Evolutionary conservation across 2,888 invertebrate genomes (phyloP).

Genomic region (Girardia tigrina): DNA sequence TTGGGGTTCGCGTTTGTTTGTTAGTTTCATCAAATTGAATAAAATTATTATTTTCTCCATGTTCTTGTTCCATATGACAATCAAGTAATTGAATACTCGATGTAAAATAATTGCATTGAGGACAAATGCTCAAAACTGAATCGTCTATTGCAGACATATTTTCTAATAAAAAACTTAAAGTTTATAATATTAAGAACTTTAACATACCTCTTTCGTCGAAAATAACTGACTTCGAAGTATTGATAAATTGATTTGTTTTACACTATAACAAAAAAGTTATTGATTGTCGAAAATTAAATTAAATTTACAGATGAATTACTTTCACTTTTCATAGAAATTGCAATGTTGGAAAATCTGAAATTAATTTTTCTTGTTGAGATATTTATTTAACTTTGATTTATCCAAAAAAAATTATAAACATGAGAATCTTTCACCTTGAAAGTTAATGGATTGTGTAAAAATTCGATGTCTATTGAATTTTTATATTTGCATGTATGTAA

Average conservation of each 20-base stretch:
- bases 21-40: background rate
- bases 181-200: background rate
- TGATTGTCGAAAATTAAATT: background rate
- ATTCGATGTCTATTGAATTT: constrained; percentile 10
- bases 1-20: background rate
- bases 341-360: background rate
- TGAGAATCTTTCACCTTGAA: constrained; percentile 23
- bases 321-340: background rate
- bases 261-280: background rate
- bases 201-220: background rate
- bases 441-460: constrained; percentile 23
- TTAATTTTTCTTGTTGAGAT: background rate
- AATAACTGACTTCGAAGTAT: background rate
- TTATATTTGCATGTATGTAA: background rate
- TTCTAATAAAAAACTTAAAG: no score
- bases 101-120: constrained; percentile 5
- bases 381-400: background rate
- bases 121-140: constrained; percentile 14
- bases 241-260: background rate
- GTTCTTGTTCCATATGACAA: background rate
- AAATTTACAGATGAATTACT: background rate
- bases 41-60: background rate
- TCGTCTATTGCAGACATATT: background rate
- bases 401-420: background rate
- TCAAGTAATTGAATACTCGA: constrained; percentile 7